Base-by-base conservation (phyloP, 2,113 vertebrate genomes). In the Polypterus senegalus region DNA sequence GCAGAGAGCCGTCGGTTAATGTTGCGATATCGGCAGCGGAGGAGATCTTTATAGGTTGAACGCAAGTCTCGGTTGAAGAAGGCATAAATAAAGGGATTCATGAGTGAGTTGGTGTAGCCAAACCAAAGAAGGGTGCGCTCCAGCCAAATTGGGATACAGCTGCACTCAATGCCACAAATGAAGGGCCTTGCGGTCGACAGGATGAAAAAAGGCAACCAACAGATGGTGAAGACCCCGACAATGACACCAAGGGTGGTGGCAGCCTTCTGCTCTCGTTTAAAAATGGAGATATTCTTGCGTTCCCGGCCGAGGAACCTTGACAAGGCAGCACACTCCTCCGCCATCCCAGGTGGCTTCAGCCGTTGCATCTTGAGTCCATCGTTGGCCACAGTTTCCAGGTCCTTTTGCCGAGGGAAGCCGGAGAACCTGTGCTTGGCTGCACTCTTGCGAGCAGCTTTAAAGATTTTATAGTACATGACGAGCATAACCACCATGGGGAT, bases 381-480 rank as follows among this genome's bases (percentile, higher is more conserved):
- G 48, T 74, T 80, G 57, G 74, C 71, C 60, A 74, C 83, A 0
- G 74, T 76, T 64, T 79, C 82, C 4, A 80, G 73, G 7, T 79
- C 77, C 9, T 80, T 76, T 0, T 77, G 74, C 1, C 79, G 78
- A 0, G 77, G 67, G 54, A 82, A 64, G 71, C 83, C 69, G 1
- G 76, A 81, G 65, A 86, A 86, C 27, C 84, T 81, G 69, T 88
- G 86, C 68, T 86, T 88, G 70, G 83, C 83, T 0, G 82, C 78
- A 0, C 86, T 87, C 67, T 87, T 88, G 49, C 84, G 79, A 8
- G 86, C 86, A 1, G 86, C 86, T 70, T 67, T 78, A 72, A 88
- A 88, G 65, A 88, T 88, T 75, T 88, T 88, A 73, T 88, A 88
- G 76, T 88, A 88, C 86, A 88, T 88, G 74, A 84, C 74, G 61